Evolutionary conservation across 2,888 invertebrate genomes (phyloP), one percentile per base, ranked within the genome.

Genomic region (Platyscelio sp.): DNA sequence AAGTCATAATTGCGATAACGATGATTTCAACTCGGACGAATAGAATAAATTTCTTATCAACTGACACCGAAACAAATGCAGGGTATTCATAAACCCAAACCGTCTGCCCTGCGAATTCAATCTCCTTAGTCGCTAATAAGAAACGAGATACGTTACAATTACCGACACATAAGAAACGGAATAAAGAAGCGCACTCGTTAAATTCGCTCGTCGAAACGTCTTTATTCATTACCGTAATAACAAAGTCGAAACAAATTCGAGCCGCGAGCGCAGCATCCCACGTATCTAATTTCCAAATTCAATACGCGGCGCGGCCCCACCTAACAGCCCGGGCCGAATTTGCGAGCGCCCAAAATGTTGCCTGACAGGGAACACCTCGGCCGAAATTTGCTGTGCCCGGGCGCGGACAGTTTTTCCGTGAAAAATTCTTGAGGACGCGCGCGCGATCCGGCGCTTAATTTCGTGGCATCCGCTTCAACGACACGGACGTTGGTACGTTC

Each of bases 391-490:
- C 33, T 11, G 13, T 3, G 24, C 13, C 15, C 63, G 49, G 5
- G 3, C 18, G n/a, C 46, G 18, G 38, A 26, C 24, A 24, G 54
- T 74, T 74, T 63, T 60, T 46, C 13, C 38, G 27, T 27, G 26
- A 43, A 54, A 72, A 49, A 79, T 65, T 72, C 51, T 67, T 65
- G 33, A 49, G 67, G 56, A 27, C 38, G 43, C 56, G 60, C 63
- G 80, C 68, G 65, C 72, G 61, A 61, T 40, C 38, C 70, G 63
- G 49, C 72, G 85, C 85, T 91, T 92, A 92, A 92, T 92, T 92
- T 91, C 89, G 89, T 87, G 86, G 87, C 89, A 91, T 92, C 91
- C 88, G 89, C 92, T 92, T 92, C 87, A 92, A 92, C 89, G 88
- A 89, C 90, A 90, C 89, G 87, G 87, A 88, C 89, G 87, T 90